Conservation (phyloP, 2,888 invertebrate genomes). For the Stenchaetothrips biformis region DNA sequence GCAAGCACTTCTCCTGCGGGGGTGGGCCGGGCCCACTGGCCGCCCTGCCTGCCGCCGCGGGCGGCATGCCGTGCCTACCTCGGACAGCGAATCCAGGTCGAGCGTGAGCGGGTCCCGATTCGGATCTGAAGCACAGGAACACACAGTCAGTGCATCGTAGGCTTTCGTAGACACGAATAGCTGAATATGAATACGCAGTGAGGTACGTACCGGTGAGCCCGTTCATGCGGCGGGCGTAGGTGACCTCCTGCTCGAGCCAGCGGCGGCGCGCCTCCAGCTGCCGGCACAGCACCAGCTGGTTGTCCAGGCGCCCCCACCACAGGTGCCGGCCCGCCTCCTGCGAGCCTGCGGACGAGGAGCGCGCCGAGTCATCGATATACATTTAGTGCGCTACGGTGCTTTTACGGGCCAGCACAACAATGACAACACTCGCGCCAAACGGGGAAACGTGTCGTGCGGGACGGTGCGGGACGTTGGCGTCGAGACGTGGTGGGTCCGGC, state of each 20-base stretch:
- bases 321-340: conserved; percentile 21
- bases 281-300: conserved; percentile 9
- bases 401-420: not conserved
- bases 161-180: too few relatives aligned
- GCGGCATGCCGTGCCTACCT: not conserved
- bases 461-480: too few relatives aligned
- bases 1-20: not conserved
- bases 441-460: too few relatives aligned
- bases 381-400: not conserved
- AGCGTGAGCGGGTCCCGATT: conserved; percentile 20
- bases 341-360: not conserved
- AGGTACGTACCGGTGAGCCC: not conserved
- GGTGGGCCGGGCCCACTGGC: not conserved
- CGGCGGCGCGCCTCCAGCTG: conserved; percentile 17
- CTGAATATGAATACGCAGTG: too few relatives aligned
- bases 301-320: conserved; percentile 19
- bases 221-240: conserved; percentile 15
- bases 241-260: conserved; percentile 15
- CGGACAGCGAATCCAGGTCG: conserved; percentile 18
- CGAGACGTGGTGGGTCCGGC: too few relatives aligned
- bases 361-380: not conserved
- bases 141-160: too few relatives aligned
- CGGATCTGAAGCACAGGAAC: not conserved
- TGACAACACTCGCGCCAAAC: too few relatives aligned
- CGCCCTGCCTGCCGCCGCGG: too few relatives aligned